These are phyloP conservation scores for Trematomus loennbergii DNA, from an alignment of 2,113 vertebrate genomes.

Conservation along the genomic window DNA sequence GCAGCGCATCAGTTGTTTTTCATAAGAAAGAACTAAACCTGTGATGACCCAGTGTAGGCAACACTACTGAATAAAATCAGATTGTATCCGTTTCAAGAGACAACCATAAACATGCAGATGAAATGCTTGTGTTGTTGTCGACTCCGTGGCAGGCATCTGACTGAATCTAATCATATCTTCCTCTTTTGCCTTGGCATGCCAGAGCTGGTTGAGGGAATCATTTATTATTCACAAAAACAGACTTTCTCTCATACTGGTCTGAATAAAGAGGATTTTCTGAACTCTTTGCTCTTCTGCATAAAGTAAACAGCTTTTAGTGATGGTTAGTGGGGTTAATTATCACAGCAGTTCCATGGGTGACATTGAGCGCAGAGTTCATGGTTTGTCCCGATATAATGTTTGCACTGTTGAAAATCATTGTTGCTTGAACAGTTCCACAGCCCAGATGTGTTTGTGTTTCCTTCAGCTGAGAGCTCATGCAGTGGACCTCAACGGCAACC, in stretches of 20 bases:
- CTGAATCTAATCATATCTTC: slow-evolving; percentile 27
- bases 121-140: slow-evolving; percentile 6
- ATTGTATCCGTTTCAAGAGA: slow-evolving; percentile 27
- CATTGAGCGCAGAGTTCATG: background rate
- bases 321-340: slow-evolving; percentile 14
- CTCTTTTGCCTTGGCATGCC: background rate
- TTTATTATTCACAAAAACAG: background rate
- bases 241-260: slow-evolving; percentile 3
- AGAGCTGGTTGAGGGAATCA: background rate
- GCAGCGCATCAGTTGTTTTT: slow-evolving; percentile 33
- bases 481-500: slow-evolving; percentile 98
- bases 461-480: slow-evolving; percentile 95
- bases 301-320: slow-evolving; percentile 5
- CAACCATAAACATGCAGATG: background rate
- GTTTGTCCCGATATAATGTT: slow-evolving; percentile 3
- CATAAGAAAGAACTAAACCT: slow-evolving; percentile 15
- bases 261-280: slow-evolving; percentile 5
- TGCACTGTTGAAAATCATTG: slow-evolving; percentile 7
- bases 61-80: slow-evolving; percentile 26
- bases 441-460: slow-evolving; percentile 66
- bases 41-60: slow-evolving; percentile 20
- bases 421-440: slow-evolving; percentile 17
- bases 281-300: background rate
- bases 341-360: slow-evolving; percentile 14
- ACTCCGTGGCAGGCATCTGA: slow-evolving; percentile 25